phyloP scores from a whole-genome alignment of 2,113 vertebrate species.

The Morone saxatilis region DNA sequence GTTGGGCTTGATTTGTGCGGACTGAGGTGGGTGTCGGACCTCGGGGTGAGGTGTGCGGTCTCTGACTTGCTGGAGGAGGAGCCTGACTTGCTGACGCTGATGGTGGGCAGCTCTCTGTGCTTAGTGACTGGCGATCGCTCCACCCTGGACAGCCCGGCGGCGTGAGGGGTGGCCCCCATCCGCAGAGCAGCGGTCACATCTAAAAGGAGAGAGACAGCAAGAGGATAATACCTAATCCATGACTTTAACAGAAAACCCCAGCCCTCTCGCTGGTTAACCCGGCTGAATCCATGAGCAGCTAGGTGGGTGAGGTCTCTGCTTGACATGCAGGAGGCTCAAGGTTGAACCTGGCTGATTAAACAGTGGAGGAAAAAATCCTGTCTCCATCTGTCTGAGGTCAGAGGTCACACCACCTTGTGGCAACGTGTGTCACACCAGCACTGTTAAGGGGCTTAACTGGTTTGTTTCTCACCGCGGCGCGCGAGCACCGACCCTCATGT shows the following conservation, averaged over 20 bases:
- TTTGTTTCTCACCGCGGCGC: conserved; percentile 40
- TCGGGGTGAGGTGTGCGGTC: conserved; percentile 80
- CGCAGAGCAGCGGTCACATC: conserved; percentile 80
- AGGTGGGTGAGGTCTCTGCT: conserved; percentile 55
- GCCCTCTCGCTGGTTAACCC: conserved; percentile 50
- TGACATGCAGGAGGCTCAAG: conserved; percentile 75
- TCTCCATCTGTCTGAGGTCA: conserved; percentile 77
- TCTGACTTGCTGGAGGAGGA: conserved; percentile 84
- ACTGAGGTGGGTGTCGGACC: conserved; percentile 88
- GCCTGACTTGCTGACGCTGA: conserved; percentile 83
- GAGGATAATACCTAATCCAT: conserved; percentile 51
- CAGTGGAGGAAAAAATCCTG: conserved; percentile 65
- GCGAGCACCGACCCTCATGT: conserved; percentile 45
- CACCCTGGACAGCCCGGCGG: conserved; percentile 72
- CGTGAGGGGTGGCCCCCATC: conserved; percentile 76
- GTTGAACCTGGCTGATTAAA: conserved; percentile 78
- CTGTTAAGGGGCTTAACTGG: conserved; percentile 76
- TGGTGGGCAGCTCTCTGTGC: conserved; percentile 83
- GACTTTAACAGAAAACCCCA: conserved; percentile 17
- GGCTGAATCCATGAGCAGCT: conserved; percentile 54
- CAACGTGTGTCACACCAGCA: conserved; percentile 64
- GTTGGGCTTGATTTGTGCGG: conserved; percentile 94
- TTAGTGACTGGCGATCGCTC: conserved; percentile 81
- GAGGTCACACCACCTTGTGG: conserved; percentile 65
- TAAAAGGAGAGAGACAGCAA: conserved; percentile 45